phyloP scores from a whole-genome alignment of 2,797 vertebrate genomes.

The Zonotrichia albicollis region DNA sequence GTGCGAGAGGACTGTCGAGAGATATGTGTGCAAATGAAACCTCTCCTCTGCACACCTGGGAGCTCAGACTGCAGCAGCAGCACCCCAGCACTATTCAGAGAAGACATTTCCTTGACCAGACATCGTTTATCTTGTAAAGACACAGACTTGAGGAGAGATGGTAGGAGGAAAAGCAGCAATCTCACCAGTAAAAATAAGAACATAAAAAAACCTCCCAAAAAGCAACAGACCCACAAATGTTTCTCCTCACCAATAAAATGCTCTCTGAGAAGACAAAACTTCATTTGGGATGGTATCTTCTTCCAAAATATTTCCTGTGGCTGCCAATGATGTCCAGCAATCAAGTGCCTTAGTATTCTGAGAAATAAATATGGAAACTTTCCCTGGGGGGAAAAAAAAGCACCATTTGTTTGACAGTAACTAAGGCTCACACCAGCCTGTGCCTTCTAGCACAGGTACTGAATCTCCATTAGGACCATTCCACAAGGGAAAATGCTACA shows the following conservation, averaged over 20 bases:
- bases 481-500: not conserved
- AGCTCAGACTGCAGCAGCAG: not conserved
- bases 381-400: not conserved
- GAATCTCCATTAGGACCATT: not conserved
- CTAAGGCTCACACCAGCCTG: not conserved
- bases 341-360: not conserved
- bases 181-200: not conserved
- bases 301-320: not conserved
- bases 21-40: constrained; percentile 94
- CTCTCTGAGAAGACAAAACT: constrained; percentile 1
- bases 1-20: constrained; percentile 92
- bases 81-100: not conserved
- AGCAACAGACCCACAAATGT: not conserved
- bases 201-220: not conserved
- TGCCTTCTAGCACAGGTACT: not conserved
- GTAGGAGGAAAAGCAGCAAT: not conserved
- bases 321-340: not conserved
- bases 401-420: not conserved
- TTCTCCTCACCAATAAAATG: not conserved
- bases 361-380: not conserved
- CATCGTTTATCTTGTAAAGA: not conserved
- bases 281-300: not conserved
- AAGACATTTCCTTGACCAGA: not conserved
- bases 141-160: not conserved
- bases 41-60: not conserved